phyloP scores from a whole-genome alignment of 1,140 invertebrate genomes.

The Neodiprion pinetum region DNA sequence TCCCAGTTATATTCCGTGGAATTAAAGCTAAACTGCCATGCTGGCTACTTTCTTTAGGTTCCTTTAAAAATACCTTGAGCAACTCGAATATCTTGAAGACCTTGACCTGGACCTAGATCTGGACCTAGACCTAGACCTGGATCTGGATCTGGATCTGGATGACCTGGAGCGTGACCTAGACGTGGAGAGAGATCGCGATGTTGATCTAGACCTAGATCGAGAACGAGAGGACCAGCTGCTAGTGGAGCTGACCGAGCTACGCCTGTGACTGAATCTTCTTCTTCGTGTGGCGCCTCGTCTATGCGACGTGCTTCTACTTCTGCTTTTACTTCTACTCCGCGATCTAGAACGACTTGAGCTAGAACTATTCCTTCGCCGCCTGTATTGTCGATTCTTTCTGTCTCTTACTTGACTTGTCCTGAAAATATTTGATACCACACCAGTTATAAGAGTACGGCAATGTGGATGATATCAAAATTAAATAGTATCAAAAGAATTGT shows the following conservation, averaged over 20 bases:
- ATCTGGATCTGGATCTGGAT: conserved; percentile 36
- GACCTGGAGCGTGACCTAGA: conserved; percentile 38
- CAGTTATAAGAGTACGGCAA: too few species aligned
- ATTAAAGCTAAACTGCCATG: too few species aligned
- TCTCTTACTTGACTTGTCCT: conserved; percentile 27
- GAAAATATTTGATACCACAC: conserved; percentile 14
- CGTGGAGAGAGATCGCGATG: conserved; percentile 33
- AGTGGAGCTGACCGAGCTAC: conserved; percentile 51
- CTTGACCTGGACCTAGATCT: conserved; percentile 34
- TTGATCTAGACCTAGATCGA: conserved; percentile 40
- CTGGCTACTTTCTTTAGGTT: too few species aligned
- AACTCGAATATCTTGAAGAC: conserved; percentile 42
- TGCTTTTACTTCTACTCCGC: conserved; percentile 36
- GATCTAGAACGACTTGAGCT: conserved; percentile 40
- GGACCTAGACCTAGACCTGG: conserved; percentile 36
- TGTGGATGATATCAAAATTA: too few species aligned
- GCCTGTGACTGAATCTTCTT: conserved; percentile 47
- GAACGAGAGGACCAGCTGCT: conserved; percentile 53
- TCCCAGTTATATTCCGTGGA: conserved; percentile 30
- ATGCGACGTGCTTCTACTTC: conserved; percentile 21
- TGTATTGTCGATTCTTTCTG: conserved; percentile 30
- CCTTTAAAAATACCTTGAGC: conserved; percentile 44
- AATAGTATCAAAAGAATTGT: too few species aligned
- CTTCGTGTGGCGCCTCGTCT: conserved; percentile 31
- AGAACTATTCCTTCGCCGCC: conserved; percentile 26